These are phyloP conservation scores for Drosophila leonis DNA, from an alignment of 2,888 invertebrate genomes.

Conservation along the genomic window DNA sequence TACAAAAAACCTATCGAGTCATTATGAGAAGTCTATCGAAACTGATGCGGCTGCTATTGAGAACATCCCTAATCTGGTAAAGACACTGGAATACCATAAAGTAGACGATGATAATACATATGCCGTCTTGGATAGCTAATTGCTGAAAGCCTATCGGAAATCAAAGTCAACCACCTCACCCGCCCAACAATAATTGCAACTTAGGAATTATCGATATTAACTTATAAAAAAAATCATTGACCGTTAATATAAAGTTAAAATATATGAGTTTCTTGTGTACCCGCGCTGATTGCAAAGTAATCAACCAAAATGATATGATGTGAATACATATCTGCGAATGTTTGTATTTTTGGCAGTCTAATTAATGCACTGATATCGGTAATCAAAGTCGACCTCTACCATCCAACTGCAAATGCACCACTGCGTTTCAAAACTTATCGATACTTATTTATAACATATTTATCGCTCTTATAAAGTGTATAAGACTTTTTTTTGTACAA, in stretches of 20 bases:
- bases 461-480: conserved; percentile 38
- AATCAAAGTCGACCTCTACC: conserved; percentile 6
- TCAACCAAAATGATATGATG: neutral
- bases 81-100: neutral
- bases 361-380: neutral
- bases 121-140: conserved; percentile 8
- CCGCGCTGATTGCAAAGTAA: neutral
- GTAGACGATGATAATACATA: conserved; percentile 21
- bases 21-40: neutral
- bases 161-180: neutral
- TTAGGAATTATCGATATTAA: neutral
- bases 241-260: neutral
- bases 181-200: neutral
- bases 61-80: neutral
- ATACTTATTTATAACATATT: conserved; percentile 27
- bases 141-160: neutral
- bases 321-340: neutral
- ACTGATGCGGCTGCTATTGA: neutral
- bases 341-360: neutral
- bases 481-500: conserved; percentile 27
- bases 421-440: conserved; percentile 25
- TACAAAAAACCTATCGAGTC: neutral
- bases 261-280: neutral
- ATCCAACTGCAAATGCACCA: conserved; percentile 20
- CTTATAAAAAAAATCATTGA: neutral